phyloP scores from a whole-genome alignment of 2,797 vertebrate genomes.

The Scolopax rusticola region DNA sequence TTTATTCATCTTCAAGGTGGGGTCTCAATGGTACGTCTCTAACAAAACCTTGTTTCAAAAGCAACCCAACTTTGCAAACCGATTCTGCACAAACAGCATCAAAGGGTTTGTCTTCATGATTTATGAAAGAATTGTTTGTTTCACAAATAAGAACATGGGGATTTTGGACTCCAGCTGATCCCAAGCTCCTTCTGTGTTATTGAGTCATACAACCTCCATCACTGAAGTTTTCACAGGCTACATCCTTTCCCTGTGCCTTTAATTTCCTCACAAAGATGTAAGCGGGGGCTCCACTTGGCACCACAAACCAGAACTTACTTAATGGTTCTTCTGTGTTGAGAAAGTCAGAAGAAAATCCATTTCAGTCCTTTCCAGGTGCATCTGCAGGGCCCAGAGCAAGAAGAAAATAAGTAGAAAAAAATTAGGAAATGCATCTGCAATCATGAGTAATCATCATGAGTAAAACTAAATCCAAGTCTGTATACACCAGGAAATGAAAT shows the following conservation, averaged over 20 bases:
- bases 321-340: not conserved
- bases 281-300: not conserved
- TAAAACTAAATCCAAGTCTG: not conserved
- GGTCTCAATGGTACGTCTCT: not conserved
- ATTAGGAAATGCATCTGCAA: not conserved
- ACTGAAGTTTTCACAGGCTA: not conserved
- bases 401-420: not conserved
- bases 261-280: not conserved
- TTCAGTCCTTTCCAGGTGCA: not conserved
- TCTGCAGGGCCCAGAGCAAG: not conserved
- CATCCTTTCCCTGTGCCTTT: not conserved
- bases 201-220: not conserved
- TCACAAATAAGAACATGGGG: not conserved
- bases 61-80: not conserved
- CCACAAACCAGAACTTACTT: not conserved
- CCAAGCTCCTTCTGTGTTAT: not conserved
- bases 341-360: not conserved
- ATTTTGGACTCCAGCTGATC: not conserved
- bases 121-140: fast-evolving
- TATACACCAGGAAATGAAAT: not conserved
- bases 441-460: not conserved
- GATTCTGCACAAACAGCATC: not conserved
- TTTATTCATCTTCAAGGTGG: not conserved
- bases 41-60: not conserved
- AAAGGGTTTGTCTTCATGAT: not conserved